Conservation (phyloP, 1,140 invertebrate genomes). For the Apis cerana region DNA sequence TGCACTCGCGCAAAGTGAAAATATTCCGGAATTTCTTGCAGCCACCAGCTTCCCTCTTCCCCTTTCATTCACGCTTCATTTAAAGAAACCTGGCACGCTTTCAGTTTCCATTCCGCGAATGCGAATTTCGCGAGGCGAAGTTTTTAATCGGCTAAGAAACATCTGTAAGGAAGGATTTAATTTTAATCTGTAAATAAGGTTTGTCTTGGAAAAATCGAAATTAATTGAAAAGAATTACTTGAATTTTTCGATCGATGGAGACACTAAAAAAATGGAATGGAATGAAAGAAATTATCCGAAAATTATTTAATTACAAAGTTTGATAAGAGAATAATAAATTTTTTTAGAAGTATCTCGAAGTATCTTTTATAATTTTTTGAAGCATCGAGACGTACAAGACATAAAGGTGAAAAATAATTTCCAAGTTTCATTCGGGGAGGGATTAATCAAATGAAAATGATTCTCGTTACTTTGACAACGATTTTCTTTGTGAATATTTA, state of each 20-base stretch:
- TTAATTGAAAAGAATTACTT: too few relatives aligned
- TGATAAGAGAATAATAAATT: too few relatives aligned
- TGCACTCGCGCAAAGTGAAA: constrained; percentile 18
- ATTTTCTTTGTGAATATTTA: too few relatives aligned
- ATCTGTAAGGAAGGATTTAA: neutral
- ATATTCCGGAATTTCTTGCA: neutral
- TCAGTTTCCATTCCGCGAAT: neutral
- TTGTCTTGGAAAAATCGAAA: too few relatives aligned
- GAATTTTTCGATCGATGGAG: too few relatives aligned
- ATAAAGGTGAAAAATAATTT: neutral
- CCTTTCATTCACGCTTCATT: neutral
- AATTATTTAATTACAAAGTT: too few relatives aligned
- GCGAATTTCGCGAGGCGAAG: neutral
- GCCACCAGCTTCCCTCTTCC: too few relatives aligned
- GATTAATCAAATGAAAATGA: neutral
- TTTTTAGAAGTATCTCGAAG: too few relatives aligned
- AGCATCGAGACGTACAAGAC: neutral
- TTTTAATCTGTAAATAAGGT: neutral
- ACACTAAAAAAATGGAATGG: neutral
- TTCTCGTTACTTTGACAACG: neutral
- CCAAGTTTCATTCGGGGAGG: neutral
- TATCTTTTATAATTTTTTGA: neutral
- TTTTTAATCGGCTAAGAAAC: neutral
- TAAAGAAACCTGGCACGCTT: too few relatives aligned
- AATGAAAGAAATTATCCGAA: too few relatives aligned